phyloP scores from a whole-genome alignment of 1,140 invertebrate genomes.

The Bombus impatiens region DNA sequence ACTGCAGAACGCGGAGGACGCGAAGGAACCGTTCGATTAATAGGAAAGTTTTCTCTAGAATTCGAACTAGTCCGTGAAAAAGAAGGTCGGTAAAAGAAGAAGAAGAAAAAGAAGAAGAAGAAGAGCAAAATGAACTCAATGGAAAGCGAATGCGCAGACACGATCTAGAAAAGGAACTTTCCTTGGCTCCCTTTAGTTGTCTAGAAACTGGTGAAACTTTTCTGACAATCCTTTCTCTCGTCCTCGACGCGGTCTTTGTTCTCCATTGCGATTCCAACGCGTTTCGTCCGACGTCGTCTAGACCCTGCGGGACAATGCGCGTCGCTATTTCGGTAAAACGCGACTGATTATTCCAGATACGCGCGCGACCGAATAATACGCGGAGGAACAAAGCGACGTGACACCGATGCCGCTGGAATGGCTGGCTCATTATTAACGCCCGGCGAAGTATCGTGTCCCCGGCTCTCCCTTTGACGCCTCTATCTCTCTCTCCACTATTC shows the following conservation, averaged over 20 bases:
- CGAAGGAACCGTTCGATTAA: constrained; percentile 58
- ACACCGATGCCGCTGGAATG: constrained; percentile 31
- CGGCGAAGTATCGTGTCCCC: constrained; percentile 13
- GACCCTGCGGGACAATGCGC: constrained; percentile 31
- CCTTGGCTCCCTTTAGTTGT: not conserved
- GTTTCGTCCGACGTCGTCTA: not conserved
- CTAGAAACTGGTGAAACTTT: constrained; percentile 14
- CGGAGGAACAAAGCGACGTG: constrained; percentile 13
- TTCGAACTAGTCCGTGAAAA: constrained; percentile 9
- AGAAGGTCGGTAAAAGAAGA: constrained; percentile 17
- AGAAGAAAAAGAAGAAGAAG: not conserved
- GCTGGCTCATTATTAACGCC: constrained; percentile 35
- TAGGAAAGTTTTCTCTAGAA: constrained; percentile 55
- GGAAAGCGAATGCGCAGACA: constrained; percentile 16
- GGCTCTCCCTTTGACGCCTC: not conserved
- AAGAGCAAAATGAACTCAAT: not conserved
- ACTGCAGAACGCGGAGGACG: accelerated
- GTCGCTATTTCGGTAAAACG: constrained; percentile 48
- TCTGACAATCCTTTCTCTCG: not conserved
- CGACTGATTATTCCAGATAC: constrained; percentile 55
- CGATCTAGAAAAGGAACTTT: constrained; percentile 20
- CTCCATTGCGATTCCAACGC: constrained; percentile 13
- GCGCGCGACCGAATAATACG: constrained; percentile 26
- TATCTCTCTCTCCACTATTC: not conserved
- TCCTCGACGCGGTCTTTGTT: constrained; percentile 45